Base-by-base conservation (phyloP, 1,140 invertebrate species). In the Akabosia matsudoensis region DNA sequence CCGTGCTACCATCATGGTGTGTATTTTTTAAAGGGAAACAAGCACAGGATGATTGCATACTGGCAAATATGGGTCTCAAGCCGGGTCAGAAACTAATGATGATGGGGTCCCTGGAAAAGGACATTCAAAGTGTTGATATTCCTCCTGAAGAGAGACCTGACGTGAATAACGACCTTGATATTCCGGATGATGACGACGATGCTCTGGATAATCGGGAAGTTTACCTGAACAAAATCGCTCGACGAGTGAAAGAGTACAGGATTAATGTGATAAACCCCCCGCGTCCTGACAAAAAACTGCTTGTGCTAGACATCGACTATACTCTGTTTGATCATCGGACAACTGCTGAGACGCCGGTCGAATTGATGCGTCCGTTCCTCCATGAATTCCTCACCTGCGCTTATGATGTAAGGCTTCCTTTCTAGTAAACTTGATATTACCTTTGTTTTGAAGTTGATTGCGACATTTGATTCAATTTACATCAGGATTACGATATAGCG, bases 251-350 rank as follows among this genome's bases (percentile, higher is more conserved):
- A 37, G 80, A 81, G 33, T 81, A 81, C 73, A 79, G 79, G 64
- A 56, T 79, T 4, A 77, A 79, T 14, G 45, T 79, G 18, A 71
- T 79, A 26, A 79, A 79, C 61, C 75, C 77, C 28, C 75, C 74
- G 1, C 67, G 80, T 30, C 73, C 75, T 16, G 79, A 90, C 34
- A 98, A 96, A 84, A 97, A 97, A 82, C 86, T 98, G 13, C 86
- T 99, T 1, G 96, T 99, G 0, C 85, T 99, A 33, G 97, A 99
- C 83, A 97, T 99, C 83, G 97, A 99, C 85, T 98, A 99, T 82
- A 99, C 96, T 10, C 85, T 98, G 14, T 97, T 97, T 85, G 96
- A 98, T 87, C 37, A 98, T 83, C 90, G 92, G 84, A 97, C 96
- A 31, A 89, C 91, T 14, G 96, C 94, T 4, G 93, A 97, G 85